A percentile compares a stretch with the other conserved stretches of the same genome.
These are phyloP conservation scores for Darevskia nairensis DNA, from an alignment of 2,797 vertebrate species.

Conservation along the genomic window DNA sequence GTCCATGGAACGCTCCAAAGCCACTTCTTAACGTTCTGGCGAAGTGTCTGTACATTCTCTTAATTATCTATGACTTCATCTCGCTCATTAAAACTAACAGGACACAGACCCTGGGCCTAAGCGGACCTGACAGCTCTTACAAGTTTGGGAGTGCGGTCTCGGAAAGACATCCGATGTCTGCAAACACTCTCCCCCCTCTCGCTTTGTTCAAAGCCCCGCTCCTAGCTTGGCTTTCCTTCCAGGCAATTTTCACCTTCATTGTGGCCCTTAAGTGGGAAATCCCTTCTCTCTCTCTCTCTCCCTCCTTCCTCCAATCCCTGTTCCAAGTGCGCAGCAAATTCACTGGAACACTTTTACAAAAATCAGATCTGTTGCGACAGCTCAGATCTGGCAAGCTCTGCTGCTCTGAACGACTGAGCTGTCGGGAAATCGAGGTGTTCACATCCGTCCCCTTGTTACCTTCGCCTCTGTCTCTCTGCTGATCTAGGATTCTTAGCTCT, in stretches of 20 bases:
- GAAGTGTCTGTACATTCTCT: background rate
- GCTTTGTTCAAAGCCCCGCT: background rate
- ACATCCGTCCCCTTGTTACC: no score
- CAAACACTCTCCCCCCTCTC: no score
- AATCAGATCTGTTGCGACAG: no score
- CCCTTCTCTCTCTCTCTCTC: no score
- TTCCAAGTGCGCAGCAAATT: no score
- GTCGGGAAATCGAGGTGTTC: no score
- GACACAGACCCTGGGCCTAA: conserved; percentile 1
- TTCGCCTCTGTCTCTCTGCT: background rate
- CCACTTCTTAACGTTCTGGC: conserved; percentile 3
- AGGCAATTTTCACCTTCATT: background rate
- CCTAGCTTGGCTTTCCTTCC: background rate
- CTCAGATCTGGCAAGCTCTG: background rate
- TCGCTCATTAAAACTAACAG: conserved; percentile 22
- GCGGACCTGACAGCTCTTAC: background rate
- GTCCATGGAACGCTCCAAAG: background rate
- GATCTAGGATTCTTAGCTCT: no score
- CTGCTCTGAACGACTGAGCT: background rate
- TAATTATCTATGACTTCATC: conserved; percentile 13
- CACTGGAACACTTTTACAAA: background rate
- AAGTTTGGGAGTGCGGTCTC: background rate
- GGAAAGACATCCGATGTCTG: background rate
- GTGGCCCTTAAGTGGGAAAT: no score
- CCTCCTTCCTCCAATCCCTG: background rate